These are phyloP conservation scores for Ganaspis brasiliensis DNA, from an alignment of 2,888 invertebrate species.

Conservation along the genomic window DNA sequence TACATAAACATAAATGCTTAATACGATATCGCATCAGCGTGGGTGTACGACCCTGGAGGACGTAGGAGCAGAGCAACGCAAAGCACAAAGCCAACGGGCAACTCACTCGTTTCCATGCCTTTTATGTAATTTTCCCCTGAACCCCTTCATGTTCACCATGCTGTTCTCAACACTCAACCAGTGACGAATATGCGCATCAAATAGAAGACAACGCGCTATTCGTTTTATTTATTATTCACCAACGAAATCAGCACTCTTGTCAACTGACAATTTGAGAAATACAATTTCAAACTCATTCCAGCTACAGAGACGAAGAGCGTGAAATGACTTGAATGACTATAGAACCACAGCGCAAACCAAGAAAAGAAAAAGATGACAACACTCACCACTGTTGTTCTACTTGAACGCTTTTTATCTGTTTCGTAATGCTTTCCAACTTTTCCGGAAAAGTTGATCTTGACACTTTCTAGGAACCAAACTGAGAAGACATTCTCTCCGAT, in stretches of 20 bases:
- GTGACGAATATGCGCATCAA: too few species aligned
- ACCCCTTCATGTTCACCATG: constrained; percentile 52
- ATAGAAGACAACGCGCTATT: too few species aligned
- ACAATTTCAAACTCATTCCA: too few species aligned
- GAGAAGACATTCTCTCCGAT: not conserved
- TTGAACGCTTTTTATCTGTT: not conserved
- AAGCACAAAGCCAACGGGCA: constrained; percentile 44
- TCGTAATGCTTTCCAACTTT: constrained; percentile 16
- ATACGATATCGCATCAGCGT: constrained; percentile 49
- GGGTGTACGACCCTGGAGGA: constrained; percentile 63
- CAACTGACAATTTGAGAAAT: too few species aligned
- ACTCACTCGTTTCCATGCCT: constrained; percentile 86
- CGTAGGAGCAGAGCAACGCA: constrained; percentile 56
- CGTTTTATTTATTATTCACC: too few species aligned
- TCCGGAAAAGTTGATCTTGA: not conserved
- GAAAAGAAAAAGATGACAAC: constrained; percentile 3
- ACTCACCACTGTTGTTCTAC: not conserved
- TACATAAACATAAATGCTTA: constrained; percentile 51
- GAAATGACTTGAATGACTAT: too few species aligned
- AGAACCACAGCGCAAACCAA: too few species aligned
- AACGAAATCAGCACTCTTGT: too few species aligned
- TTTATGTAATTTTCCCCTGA: constrained; percentile 76
- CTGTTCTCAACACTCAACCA: constrained; percentile 22
- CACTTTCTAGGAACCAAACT: not conserved
- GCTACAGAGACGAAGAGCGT: too few species aligned